Conservation (phyloP, 2,888 invertebrate genomes). For the Orthosia gothica region DNA sequence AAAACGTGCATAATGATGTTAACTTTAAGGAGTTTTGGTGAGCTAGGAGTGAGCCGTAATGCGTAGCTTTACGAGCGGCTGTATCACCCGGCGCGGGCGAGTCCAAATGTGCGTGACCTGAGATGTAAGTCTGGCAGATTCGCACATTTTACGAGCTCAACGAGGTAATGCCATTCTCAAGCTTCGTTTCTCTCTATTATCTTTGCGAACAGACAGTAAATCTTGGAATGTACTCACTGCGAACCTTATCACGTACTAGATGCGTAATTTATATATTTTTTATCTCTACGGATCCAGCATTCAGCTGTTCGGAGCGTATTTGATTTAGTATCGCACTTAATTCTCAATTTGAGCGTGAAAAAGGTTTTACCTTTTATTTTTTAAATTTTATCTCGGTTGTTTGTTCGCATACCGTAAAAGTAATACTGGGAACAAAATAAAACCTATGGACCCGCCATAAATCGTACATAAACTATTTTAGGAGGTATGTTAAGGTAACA, state of each 20-base stretch:
- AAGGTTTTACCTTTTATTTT: conserved; percentile 43
- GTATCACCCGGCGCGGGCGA: conserved; percentile 69
- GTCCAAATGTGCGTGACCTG: conserved; percentile 75
- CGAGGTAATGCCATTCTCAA: conserved; percentile 76
- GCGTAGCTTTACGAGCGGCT: conserved; percentile 67
- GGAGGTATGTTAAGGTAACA: conserved; percentile 29
- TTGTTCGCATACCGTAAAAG: conserved; percentile 31
- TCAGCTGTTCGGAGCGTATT: conserved; percentile 45
- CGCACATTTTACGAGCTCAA: conserved; percentile 77
- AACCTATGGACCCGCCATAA: conserved; percentile 38
- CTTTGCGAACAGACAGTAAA: conserved; percentile 77
- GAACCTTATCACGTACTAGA: conserved; percentile 73
- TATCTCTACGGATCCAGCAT: conserved; percentile 45
- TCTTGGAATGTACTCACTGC: conserved; percentile 68
- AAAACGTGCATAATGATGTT: conserved; percentile 60
- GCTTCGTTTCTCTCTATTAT: conserved; percentile 80
- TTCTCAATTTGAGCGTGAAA: conserved; percentile 44
- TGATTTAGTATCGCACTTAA: conserved; percentile 56
- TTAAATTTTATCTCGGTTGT: conserved; percentile 43
- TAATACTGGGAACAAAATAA: conserved; percentile 32
- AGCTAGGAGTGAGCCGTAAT: conserved; percentile 60
- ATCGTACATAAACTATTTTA: conserved; percentile 40
- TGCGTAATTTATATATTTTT: conserved; percentile 66
- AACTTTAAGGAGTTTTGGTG: conserved; percentile 62
- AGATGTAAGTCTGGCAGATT: conserved; percentile 68